A percentile compares a stretch with the other conserved stretches of the same genome.
Conservation (phyloP, 2,113 vertebrate genomes). For the Ellobius talpinus region DNA sequence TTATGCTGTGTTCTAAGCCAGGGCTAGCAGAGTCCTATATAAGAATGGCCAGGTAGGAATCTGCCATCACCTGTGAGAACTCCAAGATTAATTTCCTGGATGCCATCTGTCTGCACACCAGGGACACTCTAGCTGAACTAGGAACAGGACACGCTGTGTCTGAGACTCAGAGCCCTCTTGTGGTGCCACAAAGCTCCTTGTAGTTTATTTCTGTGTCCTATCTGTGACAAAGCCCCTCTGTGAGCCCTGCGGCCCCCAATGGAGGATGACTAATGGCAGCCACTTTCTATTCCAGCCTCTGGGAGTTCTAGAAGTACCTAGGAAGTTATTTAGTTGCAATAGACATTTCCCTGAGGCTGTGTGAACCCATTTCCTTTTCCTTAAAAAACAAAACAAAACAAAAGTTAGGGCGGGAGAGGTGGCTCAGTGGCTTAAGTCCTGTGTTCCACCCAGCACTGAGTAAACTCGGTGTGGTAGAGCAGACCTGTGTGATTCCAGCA, state of each 20-base stretch:
- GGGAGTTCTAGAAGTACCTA: background rate
- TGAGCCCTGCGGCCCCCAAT: background rate
- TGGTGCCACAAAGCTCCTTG: background rate
- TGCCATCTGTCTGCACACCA: background rate
- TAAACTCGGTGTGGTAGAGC: background rate
- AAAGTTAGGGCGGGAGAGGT: background rate
- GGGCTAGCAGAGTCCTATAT: background rate
- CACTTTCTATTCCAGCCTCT: background rate
- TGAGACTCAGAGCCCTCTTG: background rate
- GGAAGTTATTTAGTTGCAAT: background rate
- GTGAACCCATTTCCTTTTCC: background rate
- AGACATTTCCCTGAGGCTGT: background rate
- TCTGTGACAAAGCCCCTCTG: too few species aligned
- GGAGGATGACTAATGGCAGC: background rate
- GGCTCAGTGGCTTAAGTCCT: background rate
- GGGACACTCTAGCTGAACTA: background rate
- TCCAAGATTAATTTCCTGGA: background rate
- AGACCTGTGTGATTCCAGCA: background rate
- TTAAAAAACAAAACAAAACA: background rate
- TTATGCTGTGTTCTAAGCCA: rapidly evolving
- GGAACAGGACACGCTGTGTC: background rate
- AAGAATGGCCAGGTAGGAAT: too few species aligned
- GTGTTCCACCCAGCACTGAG: background rate
- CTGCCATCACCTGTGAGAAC: rapidly evolving
- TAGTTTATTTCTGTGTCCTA: background rate